phyloP scores from a whole-genome alignment of 2,888 invertebrate species.

The Ophioninae sp. region DNA sequence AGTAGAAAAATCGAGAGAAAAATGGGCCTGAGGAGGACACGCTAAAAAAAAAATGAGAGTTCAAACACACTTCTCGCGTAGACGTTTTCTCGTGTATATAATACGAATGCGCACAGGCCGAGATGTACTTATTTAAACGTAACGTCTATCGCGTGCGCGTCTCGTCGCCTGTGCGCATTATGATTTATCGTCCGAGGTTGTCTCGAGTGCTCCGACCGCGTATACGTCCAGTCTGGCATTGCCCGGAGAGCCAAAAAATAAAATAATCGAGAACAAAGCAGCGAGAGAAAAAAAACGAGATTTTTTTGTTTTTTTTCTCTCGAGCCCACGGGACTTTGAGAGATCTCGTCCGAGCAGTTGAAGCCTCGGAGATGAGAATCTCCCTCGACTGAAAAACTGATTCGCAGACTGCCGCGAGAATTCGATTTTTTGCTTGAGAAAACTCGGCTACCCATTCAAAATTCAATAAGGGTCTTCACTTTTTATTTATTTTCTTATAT shows the following conservation, averaged over 20 bases:
- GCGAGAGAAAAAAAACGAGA: neutral
- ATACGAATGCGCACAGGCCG: conserved; percentile 9
- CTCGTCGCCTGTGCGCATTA: conserved; percentile 60
- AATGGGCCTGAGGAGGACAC: conserved; percentile 35
- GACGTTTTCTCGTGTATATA: conserved; percentile 39
- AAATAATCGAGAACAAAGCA: conserved; percentile 16
- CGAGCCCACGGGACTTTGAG: conserved; percentile 20
- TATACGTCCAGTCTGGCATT: conserved; percentile 43
- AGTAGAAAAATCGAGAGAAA: conserved; percentile 48
- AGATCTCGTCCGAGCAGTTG: neutral
- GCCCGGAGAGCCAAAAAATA: conserved; percentile 18
- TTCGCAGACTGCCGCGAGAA: neutral
- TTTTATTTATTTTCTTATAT: neutral
- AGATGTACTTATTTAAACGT: conserved; percentile 43
- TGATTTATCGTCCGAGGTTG: conserved; percentile 63
- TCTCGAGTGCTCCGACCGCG: conserved; percentile 62
- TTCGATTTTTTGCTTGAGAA: too few species aligned
- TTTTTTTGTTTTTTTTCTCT: neutral
- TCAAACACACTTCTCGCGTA: conserved; percentile 50
- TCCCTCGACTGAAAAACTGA: neutral
- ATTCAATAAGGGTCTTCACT: neutral
- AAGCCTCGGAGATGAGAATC: neutral
- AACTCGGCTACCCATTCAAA: neutral
- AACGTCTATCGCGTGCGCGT: conserved; percentile 59
- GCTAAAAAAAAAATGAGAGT: conserved; percentile 54